phyloP scores from a whole-genome alignment of 2,888 invertebrate species.

The Teinopalpus imperialis region DNA sequence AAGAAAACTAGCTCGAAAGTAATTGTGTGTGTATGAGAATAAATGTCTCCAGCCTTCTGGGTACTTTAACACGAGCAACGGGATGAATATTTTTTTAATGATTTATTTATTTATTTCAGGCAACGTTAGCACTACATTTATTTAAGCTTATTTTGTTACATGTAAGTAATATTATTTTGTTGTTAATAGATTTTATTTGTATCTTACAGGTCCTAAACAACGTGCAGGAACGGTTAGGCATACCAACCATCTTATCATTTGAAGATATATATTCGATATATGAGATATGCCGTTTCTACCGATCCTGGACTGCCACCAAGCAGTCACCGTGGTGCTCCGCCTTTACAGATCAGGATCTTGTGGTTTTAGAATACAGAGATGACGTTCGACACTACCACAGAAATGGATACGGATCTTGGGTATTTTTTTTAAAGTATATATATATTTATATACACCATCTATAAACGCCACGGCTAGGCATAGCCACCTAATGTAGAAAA shows the following conservation, averaged over 20 bases:
- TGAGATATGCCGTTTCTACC: conserved; percentile 89
- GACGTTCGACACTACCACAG: conserved; percentile 88
- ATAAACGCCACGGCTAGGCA: no score
- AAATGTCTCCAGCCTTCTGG: no score
- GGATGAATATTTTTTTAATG: no score
- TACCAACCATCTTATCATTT: conserved; percentile 46
- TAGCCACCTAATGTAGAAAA: no score
- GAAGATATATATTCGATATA: conserved; percentile 84
- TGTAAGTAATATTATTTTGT: no score
- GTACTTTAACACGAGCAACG: no score
- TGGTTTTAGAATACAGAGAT: conserved; percentile 88
- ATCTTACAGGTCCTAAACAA: conserved; percentile 57
- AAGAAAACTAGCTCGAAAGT: no score
- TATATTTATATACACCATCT: no score
- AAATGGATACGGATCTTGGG: conserved; percentile 65
- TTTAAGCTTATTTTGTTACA: no score
- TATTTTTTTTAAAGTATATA: conserved; percentile 35
- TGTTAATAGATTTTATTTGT: background rate
- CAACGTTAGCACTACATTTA: no score
- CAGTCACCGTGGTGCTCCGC: conserved; percentile 88
- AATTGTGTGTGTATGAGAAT: no score
- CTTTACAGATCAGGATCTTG: conserved; percentile 86
- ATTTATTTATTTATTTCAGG: no score
- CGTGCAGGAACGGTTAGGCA: conserved; percentile 78
- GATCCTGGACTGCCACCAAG: conserved; percentile 76